These are phyloP conservation scores for Microtus oregoni DNA, from an alignment of 2,113 vertebrate genomes.

Conservation along the genomic window DNA sequence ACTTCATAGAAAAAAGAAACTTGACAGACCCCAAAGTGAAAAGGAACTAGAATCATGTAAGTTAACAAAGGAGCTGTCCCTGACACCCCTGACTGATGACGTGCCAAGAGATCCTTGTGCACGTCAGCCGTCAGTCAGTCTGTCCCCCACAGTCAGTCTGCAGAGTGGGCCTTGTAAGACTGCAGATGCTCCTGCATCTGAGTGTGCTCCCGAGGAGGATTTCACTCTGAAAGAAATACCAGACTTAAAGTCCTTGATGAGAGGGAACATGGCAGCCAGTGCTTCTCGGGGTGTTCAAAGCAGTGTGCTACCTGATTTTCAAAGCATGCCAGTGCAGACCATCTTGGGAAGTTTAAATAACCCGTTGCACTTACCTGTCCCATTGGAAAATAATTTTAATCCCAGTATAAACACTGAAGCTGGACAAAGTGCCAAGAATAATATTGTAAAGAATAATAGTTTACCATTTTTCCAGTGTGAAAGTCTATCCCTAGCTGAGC, in stretches of 20 bases:
- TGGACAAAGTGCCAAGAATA: slow-evolving; percentile 80
- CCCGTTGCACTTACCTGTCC: slow-evolving; percentile 80
- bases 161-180: slow-evolving; percentile 76
- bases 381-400: slow-evolving; percentile 85
- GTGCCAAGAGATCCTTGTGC: slow-evolving; percentile 74
- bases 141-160: slow-evolving; percentile 70
- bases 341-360: slow-evolving; percentile 74
- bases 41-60: slow-evolving; percentile 83
- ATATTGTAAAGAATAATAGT: slow-evolving; percentile 67
- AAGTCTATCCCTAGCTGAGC: slow-evolving; percentile 91
- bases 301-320: slow-evolving; percentile 66
- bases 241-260: slow-evolving; percentile 85
- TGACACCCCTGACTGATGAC: slow-evolving; percentile 80
- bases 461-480: slow-evolving; percentile 80
- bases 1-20: slow-evolving; percentile 78
- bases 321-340: slow-evolving; percentile 64
- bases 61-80: slow-evolving; percentile 76
- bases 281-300: slow-evolving; percentile 72
- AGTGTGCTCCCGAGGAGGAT: slow-evolving; percentile 75
- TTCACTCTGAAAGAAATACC: slow-evolving; percentile 75
- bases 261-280: slow-evolving; percentile 63
- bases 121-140: slow-evolving; percentile 71
- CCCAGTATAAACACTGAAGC: slow-evolving; percentile 79
- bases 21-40: slow-evolving; percentile 75
- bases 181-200: slow-evolving; percentile 65